Evolutionary conservation across 2,888 invertebrate genomes (phyloP).

Genomic region (Coleophora deauratella): DNA sequence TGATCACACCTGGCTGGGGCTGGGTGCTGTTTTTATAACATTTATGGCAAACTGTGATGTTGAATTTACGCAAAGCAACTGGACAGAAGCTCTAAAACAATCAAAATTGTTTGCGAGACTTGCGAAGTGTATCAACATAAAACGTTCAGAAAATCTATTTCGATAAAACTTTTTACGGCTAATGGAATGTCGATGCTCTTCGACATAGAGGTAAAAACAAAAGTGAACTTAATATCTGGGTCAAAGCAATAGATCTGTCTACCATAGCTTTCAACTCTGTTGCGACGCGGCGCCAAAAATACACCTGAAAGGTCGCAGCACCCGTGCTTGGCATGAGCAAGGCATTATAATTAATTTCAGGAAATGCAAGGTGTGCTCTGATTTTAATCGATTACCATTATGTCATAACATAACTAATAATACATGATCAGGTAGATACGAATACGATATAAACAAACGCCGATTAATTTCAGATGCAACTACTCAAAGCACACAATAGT

Average conservation of each 20-base stretch:
- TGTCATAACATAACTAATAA: background rate
- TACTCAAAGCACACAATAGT: constrained; percentile 69
- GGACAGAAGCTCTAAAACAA: no score
- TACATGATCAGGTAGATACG: no score
- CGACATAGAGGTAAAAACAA: constrained; percentile 10
- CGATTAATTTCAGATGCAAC: constrained; percentile 62
- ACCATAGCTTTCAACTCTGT: constrained; percentile 32
- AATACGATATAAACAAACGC: no score
- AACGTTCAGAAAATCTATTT: no score
- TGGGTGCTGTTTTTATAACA: no score
- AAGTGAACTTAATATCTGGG: constrained; percentile 34
- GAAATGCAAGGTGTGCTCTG: constrained; percentile 37
- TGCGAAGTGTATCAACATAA: no score
- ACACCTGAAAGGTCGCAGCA: constrained; percentile 57
- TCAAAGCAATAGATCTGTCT: constrained; percentile 44
- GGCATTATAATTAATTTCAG: constrained; percentile 52
- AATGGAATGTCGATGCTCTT: no score
- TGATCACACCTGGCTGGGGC: no score
- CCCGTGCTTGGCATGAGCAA: constrained; percentile 39
- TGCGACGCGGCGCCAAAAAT: constrained; percentile 51
- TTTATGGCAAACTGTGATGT: no score
- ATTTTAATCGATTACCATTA: background rate
- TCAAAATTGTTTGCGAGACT: no score
- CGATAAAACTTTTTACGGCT: no score
- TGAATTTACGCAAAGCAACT: no score